These are phyloP conservation scores for Monodelphis domestica DNA, from an alignment of 2,797 vertebrate species.

Conservation along the genomic window DNA sequence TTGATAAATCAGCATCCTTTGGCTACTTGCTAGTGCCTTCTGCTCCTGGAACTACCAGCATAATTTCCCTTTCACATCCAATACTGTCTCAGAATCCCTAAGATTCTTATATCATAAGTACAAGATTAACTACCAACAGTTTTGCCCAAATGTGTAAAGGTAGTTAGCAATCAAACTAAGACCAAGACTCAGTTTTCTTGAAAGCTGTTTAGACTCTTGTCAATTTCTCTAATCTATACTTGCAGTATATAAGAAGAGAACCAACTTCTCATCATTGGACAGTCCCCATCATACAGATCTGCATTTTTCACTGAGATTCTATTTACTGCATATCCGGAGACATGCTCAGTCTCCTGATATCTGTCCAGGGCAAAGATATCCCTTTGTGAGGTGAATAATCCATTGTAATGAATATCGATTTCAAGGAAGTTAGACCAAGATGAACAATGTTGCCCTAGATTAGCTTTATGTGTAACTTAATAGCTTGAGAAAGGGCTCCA, in stretches of 20 bases:
- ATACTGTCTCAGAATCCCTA: neutral
- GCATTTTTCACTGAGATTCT: neutral
- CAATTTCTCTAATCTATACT: neutral
- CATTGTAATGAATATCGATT: slow-evolving; percentile 75
- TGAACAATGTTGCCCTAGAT: slow-evolving; percentile 68
- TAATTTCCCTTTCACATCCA: neutral
- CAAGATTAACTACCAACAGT: neutral
- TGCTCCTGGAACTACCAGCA: neutral
- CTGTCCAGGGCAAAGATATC: slow-evolving; percentile 18
- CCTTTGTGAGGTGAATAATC: slow-evolving; percentile 63
- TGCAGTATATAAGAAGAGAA: neutral
- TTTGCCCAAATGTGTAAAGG: neutral
- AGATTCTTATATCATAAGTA: neutral
- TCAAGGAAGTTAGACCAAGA: slow-evolving; percentile 47
- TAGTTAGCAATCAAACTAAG: neutral
- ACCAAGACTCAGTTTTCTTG: rapidly evolving
- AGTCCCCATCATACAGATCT: neutral
- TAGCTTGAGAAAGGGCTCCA: slow-evolving; percentile 69
- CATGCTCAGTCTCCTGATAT: slow-evolving; percentile 20
- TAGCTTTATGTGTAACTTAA: slow-evolving; percentile 66
- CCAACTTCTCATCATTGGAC: neutral
- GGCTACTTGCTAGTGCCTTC: neutral
- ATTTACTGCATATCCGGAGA: slow-evolving; percentile 28
- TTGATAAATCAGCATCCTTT: neutral
- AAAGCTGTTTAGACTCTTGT: neutral